phyloP scores from a whole-genome alignment of 2,888 invertebrate genomes.

The Agriotes lineatus region DNA sequence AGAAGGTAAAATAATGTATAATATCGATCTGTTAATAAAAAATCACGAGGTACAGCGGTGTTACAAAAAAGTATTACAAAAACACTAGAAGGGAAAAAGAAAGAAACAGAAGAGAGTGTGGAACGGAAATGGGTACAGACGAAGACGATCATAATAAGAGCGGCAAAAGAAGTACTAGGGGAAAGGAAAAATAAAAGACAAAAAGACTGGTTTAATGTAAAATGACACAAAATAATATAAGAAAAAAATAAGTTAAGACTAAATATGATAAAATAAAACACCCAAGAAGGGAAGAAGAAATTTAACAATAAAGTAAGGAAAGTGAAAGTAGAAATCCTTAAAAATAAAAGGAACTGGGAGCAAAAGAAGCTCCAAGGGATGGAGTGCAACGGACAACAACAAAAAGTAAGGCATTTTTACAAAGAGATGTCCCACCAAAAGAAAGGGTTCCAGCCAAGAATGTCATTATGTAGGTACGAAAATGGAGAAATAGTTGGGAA shows the following conservation, averaged over 20 bases:
- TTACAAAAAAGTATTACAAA: neutral
- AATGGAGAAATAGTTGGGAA: slow-evolving; percentile 4
- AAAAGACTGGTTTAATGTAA: slow-evolving; percentile 12
- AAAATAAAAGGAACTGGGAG: slow-evolving; percentile 4
- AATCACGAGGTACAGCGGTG: neutral
- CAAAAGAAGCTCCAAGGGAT: slow-evolving; percentile 6
- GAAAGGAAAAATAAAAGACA: too few relatives aligned
- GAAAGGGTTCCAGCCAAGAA: too few relatives aligned
- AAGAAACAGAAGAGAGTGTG: neutral
- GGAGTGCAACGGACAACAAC: too few relatives aligned
- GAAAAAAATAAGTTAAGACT: slow-evolving; percentile 3
- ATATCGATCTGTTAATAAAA: neutral
- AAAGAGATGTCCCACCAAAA: too few relatives aligned
- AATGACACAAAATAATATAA: neutral
- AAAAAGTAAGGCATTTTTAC: too few relatives aligned
- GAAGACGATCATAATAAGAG: too few relatives aligned
- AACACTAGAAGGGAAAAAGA: neutral
- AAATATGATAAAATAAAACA: slow-evolving; percentile 8
- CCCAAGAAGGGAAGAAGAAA: too few relatives aligned
- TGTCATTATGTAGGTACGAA: slow-evolving; percentile 5
- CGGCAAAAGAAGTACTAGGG: too few relatives aligned
- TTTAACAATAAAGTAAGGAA: too few relatives aligned
- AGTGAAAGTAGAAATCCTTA: too few relatives aligned
- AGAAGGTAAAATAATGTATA: neutral
- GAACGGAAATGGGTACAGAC: too few relatives aligned